These are phyloP conservation scores for Dendrolimus kikuchii DNA, from an alignment of 1,140 invertebrate genomes.

Conservation along the genomic window DNA sequence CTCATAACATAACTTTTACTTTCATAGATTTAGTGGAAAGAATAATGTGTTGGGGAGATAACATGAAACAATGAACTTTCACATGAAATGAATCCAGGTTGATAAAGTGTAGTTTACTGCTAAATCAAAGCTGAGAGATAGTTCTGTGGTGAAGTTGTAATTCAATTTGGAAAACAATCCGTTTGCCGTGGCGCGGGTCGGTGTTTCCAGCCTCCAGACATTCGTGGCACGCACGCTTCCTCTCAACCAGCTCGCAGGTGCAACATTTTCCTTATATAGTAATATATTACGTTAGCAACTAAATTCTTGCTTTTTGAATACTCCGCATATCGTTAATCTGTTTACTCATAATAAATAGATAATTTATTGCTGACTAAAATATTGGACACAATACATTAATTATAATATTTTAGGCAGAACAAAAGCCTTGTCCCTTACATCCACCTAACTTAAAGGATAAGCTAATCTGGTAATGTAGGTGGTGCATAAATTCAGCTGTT, in stretches of 20 bases:
- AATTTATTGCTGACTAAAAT: too few species aligned
- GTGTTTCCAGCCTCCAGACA: slow-evolving; percentile 8
- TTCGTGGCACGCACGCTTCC: slow-evolving; percentile 44
- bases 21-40: slow-evolving; percentile 7
- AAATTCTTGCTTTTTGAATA: too few species aligned
- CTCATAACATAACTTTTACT: background rate
- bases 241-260: slow-evolving; percentile 16
- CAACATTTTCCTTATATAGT: too few species aligned
- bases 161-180: slow-evolving; percentile 67
- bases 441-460: too few species aligned
- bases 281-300: too few species aligned
- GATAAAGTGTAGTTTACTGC: slow-evolving; percentile 53
- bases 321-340: too few species aligned
- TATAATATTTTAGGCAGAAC: too few species aligned
- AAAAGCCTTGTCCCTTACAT: too few species aligned
- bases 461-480: too few species aligned
- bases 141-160: slow-evolving; percentile 49
- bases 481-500: too few species aligned
- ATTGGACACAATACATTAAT: too few species aligned
- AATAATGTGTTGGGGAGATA: slow-evolving; percentile 32
- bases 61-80: slow-evolving; percentile 66
- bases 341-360: too few species aligned
- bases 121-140: slow-evolving; percentile 43
- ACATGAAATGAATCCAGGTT: slow-evolving; percentile 37
- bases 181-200: slow-evolving; percentile 33